These are phyloP conservation scores for Phrynocephalus forsythii DNA, from an alignment of 2,797 vertebrate species.

Conservation along the genomic window DNA sequence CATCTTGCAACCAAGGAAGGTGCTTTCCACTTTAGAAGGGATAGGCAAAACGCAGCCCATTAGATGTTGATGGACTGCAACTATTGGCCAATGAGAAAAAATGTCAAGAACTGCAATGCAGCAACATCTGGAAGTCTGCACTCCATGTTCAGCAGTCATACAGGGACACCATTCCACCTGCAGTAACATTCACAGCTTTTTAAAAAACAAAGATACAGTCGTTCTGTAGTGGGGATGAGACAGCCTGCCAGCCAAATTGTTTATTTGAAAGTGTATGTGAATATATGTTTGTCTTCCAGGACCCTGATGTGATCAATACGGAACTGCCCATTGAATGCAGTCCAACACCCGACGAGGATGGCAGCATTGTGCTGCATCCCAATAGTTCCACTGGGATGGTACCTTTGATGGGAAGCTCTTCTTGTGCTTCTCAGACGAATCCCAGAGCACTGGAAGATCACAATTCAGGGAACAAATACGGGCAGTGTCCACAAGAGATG, in stretches of 20 bases:
- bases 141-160: no score
- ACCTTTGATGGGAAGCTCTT: slow-evolving; percentile 80
- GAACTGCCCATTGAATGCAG: slow-evolving; percentile 85
- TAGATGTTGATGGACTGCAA: no score
- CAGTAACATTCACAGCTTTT: not conserved
- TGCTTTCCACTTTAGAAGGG: no score
- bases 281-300: slow-evolving; percentile 74
- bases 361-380: slow-evolving; percentile 77
- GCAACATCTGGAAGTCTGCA: not conserved
- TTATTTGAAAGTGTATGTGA: not conserved
- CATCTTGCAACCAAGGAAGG: not conserved
- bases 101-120: no score
- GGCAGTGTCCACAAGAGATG: slow-evolving; percentile 78
- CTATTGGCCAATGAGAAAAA: no score
- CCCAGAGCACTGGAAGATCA: slow-evolving; percentile 66
- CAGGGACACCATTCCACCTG: not conserved
- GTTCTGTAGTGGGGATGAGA: not conserved
- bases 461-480: slow-evolving; percentile 58
- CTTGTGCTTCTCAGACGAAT: slow-evolving; percentile 73
- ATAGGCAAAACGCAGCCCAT: no score
- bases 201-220: not conserved
- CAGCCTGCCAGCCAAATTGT: not conserved
- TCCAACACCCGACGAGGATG: slow-evolving; percentile 83
- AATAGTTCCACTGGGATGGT: slow-evolving; percentile 80
- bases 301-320: slow-evolving; percentile 91